Base-by-base conservation (phyloP, 2,113 vertebrate genomes). In the Vulpes vulpes region DNA sequence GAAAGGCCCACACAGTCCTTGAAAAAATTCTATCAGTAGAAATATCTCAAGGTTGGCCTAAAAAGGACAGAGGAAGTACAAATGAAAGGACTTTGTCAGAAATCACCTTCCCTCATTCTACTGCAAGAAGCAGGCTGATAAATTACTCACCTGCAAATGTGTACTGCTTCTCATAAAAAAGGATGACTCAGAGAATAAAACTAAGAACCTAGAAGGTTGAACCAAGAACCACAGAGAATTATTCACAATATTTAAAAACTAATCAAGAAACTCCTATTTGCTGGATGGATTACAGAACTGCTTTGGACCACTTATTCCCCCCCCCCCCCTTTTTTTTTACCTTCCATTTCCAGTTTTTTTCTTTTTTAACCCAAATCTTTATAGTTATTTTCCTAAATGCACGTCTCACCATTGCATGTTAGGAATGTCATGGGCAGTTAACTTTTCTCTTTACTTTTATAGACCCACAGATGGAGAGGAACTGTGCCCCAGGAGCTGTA, bases 261-360 rank as follows among this genome's bases (percentile, higher is more conserved):
- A 60, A 87, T 79, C 60, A 86, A 95, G 92, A 93, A 73, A 92
- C 22, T 86, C 64, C 15, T n/a, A 64, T 51, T 83, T 20, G 10
- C 23, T 51, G 62, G 15, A 7, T 35, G 15, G 71, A 62, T 89
- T 62, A 55, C 15, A 65, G 32, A 81, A 35, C 5, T 64, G n/a
- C 57, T 92, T 89, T 78, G 43, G 60, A 59, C 78, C n/a, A 51
- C n/a, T 81, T n/a, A 76, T 23, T 49, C 35, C 2, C 35, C 35
- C 35, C 35, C 35, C 35, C 35, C 35, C 25, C 35, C 65, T 92
- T 85, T 95, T 73, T 27, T 53, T 85, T 95, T 55, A 86, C 30
- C 14, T 85, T 55, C 23, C n/a, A 57, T 38, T 55, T 81, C 23
- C 74, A 71, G 62, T 73, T 92, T 43, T 43, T 43, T 43, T 43